A percentile compares a stretch with the other conserved stretches of the same genome.
These are phyloP conservation scores for Hypomecis atomaria DNA, from an alignment of 2,888 invertebrate species.

Conservation along the genomic window DNA sequence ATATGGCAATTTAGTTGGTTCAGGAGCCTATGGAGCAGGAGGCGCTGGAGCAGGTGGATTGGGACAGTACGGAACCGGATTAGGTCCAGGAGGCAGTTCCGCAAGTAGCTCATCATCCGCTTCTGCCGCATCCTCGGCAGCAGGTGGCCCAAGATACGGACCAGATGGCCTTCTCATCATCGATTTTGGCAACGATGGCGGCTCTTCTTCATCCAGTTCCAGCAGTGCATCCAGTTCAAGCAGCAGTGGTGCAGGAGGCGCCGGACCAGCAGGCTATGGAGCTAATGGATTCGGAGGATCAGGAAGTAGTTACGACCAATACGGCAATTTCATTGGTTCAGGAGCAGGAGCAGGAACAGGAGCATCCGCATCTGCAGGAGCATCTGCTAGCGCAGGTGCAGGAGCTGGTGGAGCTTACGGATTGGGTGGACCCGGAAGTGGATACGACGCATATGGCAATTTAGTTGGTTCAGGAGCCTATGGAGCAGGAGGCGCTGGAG, in stretches of 20 bases:
- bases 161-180: no score
- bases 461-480: no score
- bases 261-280: background rate
- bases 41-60: background rate
- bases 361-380: background rate
- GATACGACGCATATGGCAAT: no score
- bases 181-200: background rate
- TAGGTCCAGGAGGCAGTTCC: no score
- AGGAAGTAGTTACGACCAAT: no score
- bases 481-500: no score
- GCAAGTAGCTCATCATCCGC: background rate
- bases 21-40: background rate
- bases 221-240: conserved; percentile 12
- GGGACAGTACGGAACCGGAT: no score
- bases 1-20: background rate
- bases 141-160: no score
- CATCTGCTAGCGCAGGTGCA: background rate
- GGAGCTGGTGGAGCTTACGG: conserved; percentile 4
- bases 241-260: background rate
- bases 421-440: no score
- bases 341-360: background rate
- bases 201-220: conserved; percentile 2
- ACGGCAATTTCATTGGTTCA: no score
- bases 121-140: no score
- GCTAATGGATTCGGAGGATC: no score